A percentile compares a stretch with the other conserved stretches of the same genome.
Conservation (phyloP, 2,888 invertebrate species). For the Lasioglossum morio region DNA sequence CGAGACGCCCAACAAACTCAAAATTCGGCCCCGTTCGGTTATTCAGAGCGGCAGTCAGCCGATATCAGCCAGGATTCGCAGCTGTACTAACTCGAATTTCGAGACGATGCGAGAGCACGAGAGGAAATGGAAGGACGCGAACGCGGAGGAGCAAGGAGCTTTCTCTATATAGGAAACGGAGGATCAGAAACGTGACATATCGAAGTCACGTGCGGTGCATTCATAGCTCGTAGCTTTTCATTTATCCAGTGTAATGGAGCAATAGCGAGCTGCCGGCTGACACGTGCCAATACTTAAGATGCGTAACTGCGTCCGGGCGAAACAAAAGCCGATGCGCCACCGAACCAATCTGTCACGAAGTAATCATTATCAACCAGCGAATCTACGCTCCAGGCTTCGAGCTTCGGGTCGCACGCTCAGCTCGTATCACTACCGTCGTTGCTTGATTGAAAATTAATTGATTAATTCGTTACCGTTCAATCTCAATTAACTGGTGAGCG, state of each 20-base stretch:
- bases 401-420: background rate
- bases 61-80: slow-evolving; percentile 1
- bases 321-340: slow-evolving; percentile 5
- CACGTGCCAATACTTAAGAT: slow-evolving; percentile 46
- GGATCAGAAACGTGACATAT: slow-evolving; percentile 64
- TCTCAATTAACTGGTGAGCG: background rate
- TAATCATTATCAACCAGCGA: background rate
- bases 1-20: slow-evolving; percentile 30
- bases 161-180: slow-evolving; percentile 14
- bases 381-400: background rate
- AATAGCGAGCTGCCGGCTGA: slow-evolving; percentile 34
- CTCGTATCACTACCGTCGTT: background rate
- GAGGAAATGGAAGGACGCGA: background rate
- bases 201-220: slow-evolving; percentile 61
- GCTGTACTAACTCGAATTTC: slow-evolving; percentile 18
- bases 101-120: too few species aligned
- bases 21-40: slow-evolving; percentile 18
- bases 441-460: slow-evolving; percentile 1
- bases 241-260: slow-evolving; percentile 60
- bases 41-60: background rate
- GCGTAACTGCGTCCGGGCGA: slow-evolving; percentile 1
- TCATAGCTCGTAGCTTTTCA: slow-evolving; percentile 61
- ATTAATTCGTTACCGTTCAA: background rate
- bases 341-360: background rate
- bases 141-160: background rate